Evolutionary conservation across 2,888 invertebrate genomes (phyloP).

Genomic region (Drosophila nigricruria): DNA sequence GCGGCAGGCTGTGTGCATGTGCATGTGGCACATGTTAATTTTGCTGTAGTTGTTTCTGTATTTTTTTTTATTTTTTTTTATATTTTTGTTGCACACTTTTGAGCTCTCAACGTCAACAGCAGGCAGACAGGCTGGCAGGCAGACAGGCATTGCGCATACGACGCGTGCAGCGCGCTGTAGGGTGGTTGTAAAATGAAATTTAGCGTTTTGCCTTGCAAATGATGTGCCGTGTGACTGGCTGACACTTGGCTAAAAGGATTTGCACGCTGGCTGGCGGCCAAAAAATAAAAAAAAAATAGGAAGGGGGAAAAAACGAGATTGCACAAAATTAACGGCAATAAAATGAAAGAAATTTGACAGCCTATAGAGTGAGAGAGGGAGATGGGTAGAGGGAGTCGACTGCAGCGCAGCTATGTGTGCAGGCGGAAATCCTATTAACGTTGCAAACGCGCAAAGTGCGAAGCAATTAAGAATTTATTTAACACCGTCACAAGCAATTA

Average conservation of each 20-base stretch:
- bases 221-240: slow-evolving; percentile 65
- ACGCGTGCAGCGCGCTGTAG: slow-evolving; percentile 19
- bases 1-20: slow-evolving; percentile 33
- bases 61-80: slow-evolving; percentile 10
- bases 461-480: slow-evolving; percentile 85
- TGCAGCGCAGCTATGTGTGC: slow-evolving; percentile 15
- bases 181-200: slow-evolving; percentile 72
- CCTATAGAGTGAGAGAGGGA: slow-evolving; percentile 16
- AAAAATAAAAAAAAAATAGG: slow-evolving; percentile 33
- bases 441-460: slow-evolving; percentile 84
- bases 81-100: slow-evolving; percentile 17
- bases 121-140: slow-evolving; percentile 30
- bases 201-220: slow-evolving; percentile 80
- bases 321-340: slow-evolving; percentile 72
- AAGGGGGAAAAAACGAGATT: slow-evolving; percentile 26
- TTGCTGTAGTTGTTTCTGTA: slow-evolving; percentile 19
- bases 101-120: slow-evolving; percentile 38
- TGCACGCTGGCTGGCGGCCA: slow-evolving; percentile 60
- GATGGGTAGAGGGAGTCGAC: background rate
- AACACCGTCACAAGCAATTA: slow-evolving; percentile 85
- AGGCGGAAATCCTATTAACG: slow-evolving; percentile 83
- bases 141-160: slow-evolving; percentile 49
- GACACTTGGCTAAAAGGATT: slow-evolving; percentile 77
- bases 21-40: slow-evolving; percentile 67
- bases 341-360: slow-evolving; percentile 67